Evolutionary conservation across 2,888 invertebrate species (phyloP).

Genomic region (Drosophila tanythrix): DNA sequence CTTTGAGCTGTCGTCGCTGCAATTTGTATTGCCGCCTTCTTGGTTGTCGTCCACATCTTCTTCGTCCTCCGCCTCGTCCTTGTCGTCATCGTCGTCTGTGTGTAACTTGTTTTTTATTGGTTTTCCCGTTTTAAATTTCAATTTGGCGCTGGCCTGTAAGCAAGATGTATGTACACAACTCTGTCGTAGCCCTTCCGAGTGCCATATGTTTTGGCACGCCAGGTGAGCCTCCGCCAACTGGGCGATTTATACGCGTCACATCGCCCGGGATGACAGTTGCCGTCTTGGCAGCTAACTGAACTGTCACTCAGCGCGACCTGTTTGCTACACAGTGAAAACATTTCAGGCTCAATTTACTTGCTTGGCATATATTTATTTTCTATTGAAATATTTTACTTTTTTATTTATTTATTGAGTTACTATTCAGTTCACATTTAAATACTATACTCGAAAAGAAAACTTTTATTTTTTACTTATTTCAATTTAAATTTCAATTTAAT

Average conservation of each 20-base stretch:
- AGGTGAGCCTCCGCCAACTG: slow-evolving; percentile 61
- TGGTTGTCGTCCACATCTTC: slow-evolving; percentile 11
- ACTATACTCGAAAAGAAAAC: neutral
- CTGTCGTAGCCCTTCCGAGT: slow-evolving; percentile 32
- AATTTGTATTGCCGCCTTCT: slow-evolving; percentile 76
- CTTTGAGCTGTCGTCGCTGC: slow-evolving; percentile 82
- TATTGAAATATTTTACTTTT: neutral
- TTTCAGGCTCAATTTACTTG: neutral
- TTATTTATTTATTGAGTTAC: too few species aligned
- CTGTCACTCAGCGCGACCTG: slow-evolving; percentile 71
- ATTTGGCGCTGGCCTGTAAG: slow-evolving; percentile 77
- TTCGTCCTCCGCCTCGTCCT: slow-evolving; percentile 5
- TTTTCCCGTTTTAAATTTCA: slow-evolving; percentile 82
- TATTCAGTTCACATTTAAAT: neutral
- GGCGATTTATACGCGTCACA: slow-evolving; percentile 81
- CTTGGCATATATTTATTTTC: neutral
- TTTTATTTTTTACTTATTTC: neutral
- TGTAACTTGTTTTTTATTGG: slow-evolving; percentile 80
- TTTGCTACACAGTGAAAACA: neutral
- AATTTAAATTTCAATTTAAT: neutral
- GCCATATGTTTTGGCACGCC: slow-evolving; percentile 57
- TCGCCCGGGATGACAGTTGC: slow-evolving; percentile 58
- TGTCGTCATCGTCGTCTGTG: slow-evolving; percentile 32
- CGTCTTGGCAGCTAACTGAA: slow-evolving; percentile 75
- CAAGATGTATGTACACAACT: slow-evolving; percentile 68